Evolutionary conservation across 2,888 invertebrate species (phyloP), one percentile per base, ranked within the genome.

Genomic region (Lycocerus yunnanus): DNA sequence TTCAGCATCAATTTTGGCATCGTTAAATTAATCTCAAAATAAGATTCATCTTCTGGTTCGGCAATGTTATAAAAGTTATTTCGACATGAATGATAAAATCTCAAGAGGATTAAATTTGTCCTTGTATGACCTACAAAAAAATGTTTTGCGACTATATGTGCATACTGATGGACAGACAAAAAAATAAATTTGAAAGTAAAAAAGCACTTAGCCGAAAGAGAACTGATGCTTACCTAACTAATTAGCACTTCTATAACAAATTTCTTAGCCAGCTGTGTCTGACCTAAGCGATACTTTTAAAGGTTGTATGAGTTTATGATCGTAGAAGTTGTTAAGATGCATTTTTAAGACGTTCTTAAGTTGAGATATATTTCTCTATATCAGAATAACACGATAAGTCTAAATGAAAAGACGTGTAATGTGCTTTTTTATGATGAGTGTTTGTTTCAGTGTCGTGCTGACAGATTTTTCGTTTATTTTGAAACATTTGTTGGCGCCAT

Each of bases 181-280:
- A 43, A 43, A 43, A 43, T n/a, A 43, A 43, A 43, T 43, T 43
- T 43, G 43, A 43, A 63, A 71, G 71, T 69, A 59, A 72, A 75
- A 78, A 77, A 74, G 69, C 69, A 71, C 78, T 80, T 80, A 78
- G 80, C 80, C 80, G 80, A 81, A 81, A 81, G 80, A 77, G 61
- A 69, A 81, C 82, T 76, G 82, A 80, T 82, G 85, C 82, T 85
- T 85, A 81, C 82, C 77, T 69, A 81, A 82, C 80, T 82, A 86
- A 87, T 87, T 87, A 87, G 83, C 87, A 86, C 86, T 75, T 85
- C 81, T 81, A 83, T 85, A 85, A 84, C 85, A 86, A 86, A 87
- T 87, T 86, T 86, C 85, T 78, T 81, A 76, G 80, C 83, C 84
- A 83, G 84, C 84, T 85, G 84, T 82, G 80, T 79, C 74, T 70